A percentile compares a stretch with the other conserved stretches of the same genome.
phyloP scores from a whole-genome alignment of 2,113 vertebrate genomes.

The cat (Felis catus) region DNA sequence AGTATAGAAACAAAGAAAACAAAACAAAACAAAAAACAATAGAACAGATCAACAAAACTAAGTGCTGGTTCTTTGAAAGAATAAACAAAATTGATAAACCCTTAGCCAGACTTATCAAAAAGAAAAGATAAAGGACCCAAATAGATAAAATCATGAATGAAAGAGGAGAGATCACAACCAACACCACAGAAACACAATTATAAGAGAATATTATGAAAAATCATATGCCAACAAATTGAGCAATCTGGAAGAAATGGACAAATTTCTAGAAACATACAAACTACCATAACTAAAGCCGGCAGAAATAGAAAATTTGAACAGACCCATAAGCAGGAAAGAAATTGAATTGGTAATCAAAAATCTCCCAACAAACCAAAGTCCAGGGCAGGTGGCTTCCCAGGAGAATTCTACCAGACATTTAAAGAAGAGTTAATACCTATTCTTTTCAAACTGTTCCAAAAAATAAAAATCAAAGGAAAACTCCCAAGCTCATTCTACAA shows the following conservation, averaged over 20 bases:
- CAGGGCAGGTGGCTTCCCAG: not conserved
- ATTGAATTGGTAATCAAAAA: constrained; percentile 10
- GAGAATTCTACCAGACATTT: not conserved
- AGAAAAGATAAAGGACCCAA: not conserved
- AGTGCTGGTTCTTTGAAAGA: not conserved
- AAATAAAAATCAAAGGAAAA: not conserved
- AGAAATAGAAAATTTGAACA: not conserved
- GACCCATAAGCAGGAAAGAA: not conserved
- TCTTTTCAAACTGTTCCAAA: not conserved
- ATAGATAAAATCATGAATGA: not conserved
- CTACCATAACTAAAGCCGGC: not conserved
- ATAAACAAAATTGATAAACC: not conserved
- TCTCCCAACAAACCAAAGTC: not conserved
- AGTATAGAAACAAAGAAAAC: too few species aligned
- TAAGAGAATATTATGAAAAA: not conserved
- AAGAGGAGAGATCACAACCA: not conserved
- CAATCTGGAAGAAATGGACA: not conserved
- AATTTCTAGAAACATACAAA: not conserved
- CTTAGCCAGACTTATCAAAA: not conserved
- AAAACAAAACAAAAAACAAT: not conserved
- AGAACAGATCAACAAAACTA: not conserved
- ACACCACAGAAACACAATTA: not conserved
- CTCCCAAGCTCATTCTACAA: not conserved
- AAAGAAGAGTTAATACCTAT: not conserved
- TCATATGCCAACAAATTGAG: not conserved